A percentile compares a stretch with the other conserved stretches of the same genome.
phyloP scores from a whole-genome alignment of 2,113 vertebrate genomes.

The Grammomys dolichurus region DNA sequence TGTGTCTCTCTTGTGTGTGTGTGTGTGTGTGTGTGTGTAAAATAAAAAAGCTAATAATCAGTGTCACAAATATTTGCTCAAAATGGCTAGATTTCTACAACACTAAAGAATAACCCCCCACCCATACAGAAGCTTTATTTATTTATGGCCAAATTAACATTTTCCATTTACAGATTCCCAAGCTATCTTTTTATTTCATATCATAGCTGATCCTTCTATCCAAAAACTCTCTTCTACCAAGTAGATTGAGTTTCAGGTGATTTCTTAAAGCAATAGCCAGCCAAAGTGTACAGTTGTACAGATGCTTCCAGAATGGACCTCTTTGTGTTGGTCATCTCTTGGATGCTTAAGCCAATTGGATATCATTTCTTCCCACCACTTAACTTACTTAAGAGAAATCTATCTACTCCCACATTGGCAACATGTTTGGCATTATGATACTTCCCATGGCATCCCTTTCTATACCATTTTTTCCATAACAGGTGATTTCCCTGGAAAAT shows the following conservation, averaged over 20 bases:
- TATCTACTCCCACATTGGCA: not conserved
- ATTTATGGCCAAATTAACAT: not conserved
- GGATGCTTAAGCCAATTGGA: not conserved
- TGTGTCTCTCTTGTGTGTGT: not conserved
- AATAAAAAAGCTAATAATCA: not conserved
- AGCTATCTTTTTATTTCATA: not conserved
- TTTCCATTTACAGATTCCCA: not conserved
- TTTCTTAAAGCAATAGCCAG: not conserved
- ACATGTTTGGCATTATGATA: not conserved
- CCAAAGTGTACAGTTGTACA: not conserved
- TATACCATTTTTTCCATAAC: not conserved
- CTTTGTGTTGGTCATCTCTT: not conserved
- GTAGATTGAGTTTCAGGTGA: not conserved
- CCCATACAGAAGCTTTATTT: not conserved
- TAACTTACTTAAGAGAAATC: slow-evolving; percentile 48
- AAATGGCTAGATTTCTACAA: not conserved
- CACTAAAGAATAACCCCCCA: not conserved
- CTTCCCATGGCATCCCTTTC: not conserved
- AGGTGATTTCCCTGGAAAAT: slow-evolving; percentile 11
- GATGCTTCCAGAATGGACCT: not conserved
- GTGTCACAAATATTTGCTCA: not conserved
- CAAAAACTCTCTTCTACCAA: not conserved
- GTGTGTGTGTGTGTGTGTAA: not conserved
- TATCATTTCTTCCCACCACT: not conserved
- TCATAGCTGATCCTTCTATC: not conserved